phyloP scores from a whole-genome alignment of 2,113 vertebrate species.

The Manacus vitellinus region DNA sequence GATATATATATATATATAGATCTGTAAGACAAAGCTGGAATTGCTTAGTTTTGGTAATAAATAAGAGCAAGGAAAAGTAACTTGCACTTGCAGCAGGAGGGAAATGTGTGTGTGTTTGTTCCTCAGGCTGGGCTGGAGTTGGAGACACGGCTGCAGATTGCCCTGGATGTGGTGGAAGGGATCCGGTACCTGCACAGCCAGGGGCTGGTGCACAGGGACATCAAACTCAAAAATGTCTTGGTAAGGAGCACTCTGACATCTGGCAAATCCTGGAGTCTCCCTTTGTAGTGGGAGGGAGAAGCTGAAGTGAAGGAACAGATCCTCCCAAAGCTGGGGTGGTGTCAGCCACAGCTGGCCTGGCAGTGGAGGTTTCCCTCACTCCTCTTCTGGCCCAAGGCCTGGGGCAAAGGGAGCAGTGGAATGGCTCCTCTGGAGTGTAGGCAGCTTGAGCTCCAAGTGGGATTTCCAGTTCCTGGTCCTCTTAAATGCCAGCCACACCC shows the following conservation, averaged over 20 bases:
- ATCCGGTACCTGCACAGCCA: constrained; percentile 95
- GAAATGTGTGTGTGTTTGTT: not conserved
- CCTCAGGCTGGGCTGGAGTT: constrained; percentile 85
- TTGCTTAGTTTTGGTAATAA: not conserved
- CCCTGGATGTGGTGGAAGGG: constrained; percentile 95
- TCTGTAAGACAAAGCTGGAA: not conserved
- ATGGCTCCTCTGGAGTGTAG: not conserved
- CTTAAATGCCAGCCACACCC: not conserved
- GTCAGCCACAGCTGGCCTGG: not conserved
- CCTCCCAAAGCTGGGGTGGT: not conserved
- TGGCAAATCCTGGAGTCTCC: not conserved
- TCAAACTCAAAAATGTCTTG: constrained; percentile 98
- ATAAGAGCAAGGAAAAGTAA: not conserved
- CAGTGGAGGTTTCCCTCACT: not conserved
- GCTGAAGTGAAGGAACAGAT: not conserved
- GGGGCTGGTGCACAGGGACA: constrained; percentile 94
- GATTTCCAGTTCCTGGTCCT: not conserved
- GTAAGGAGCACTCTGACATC: constrained; percentile 71
- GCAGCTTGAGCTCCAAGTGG: not conserved
- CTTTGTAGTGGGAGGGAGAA: not conserved
- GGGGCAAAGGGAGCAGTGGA: not conserved
- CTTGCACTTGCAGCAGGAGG: not conserved
- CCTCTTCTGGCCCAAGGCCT: not conserved
- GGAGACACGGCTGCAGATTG: constrained; percentile 88
- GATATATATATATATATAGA: no score